Percentiles rank a stretch among this genome's conserved stretches.
phyloP scores from a whole-genome alignment of 2,888 invertebrate species.

The Drosophila mimica region DNA sequence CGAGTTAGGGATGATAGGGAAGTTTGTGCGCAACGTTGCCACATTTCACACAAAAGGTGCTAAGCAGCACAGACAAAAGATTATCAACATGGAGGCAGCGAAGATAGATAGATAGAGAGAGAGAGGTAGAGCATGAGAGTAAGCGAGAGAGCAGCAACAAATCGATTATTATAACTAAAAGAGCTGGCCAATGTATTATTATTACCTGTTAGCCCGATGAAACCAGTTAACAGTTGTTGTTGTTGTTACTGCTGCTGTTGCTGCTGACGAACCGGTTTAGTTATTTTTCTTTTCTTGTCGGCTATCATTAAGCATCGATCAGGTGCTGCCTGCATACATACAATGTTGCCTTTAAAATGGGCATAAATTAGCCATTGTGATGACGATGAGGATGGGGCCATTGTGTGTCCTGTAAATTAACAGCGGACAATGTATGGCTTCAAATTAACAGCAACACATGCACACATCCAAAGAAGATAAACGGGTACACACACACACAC shows the following conservation, averaged over 20 bases:
- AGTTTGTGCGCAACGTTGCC: constrained; percentile 61
- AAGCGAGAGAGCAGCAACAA: constrained; percentile 49
- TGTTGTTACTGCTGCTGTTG: constrained; percentile 41
- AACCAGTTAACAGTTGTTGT: constrained; percentile 53
- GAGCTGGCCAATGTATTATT: constrained; percentile 38
- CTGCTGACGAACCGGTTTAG: constrained; percentile 42
- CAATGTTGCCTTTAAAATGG: constrained; percentile 39
- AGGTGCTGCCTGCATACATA: constrained; percentile 36
- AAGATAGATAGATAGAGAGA: background rate
- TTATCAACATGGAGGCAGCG: constrained; percentile 50
- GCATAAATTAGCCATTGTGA: constrained; percentile 47
- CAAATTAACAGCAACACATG: constrained; percentile 48
- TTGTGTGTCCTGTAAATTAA: constrained; percentile 67
- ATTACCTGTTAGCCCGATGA: constrained; percentile 58
- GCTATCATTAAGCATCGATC: constrained; percentile 57
- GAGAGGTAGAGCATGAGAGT: background rate
- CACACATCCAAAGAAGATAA: constrained; percentile 15
- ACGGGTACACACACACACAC: constrained; percentile 15
- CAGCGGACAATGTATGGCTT: constrained; percentile 65
- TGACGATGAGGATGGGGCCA: constrained; percentile 17
- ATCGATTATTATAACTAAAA: constrained; percentile 73
- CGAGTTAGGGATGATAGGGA: constrained; percentile 16
- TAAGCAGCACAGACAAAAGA: constrained; percentile 69
- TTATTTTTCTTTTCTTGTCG: constrained; percentile 21
- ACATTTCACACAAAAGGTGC: constrained; percentile 71